Evolutionary conservation across 2,888 invertebrate species (phyloP), one percentile per base, ranked within the genome.

Genomic region (Phortica magna): DNA sequence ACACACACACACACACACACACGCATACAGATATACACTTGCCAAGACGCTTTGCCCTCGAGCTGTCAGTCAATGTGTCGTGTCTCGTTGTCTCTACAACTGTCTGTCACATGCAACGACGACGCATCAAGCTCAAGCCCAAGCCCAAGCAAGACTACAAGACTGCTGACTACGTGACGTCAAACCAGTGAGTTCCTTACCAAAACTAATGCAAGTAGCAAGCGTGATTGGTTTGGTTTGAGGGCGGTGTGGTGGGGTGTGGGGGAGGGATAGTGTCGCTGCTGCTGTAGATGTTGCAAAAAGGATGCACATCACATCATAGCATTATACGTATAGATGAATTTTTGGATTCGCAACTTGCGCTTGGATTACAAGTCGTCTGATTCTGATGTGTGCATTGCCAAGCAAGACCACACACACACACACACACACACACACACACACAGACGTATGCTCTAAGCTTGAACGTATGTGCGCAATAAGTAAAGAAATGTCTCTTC

Each of bases 41-140:
- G 12, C 9, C 7, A 59, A 17, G 12, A 9, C 10, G 14, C 64
- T 53, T 57, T 82, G 80, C 89, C 84, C 82, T 83, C 83, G 84
- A 84, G 82, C 84, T 89, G 89, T 90, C 89, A 90, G 89, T 89
- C 89, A 90, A 85, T 89, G 84, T 86, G 89, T 89, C 87, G 87
- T 87, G 89, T 87, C 89, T 87, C 85, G 86, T 83, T 89, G 89
- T 88, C 87, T 88, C 85, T 90, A 87, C 86, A 88, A 85, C 87
- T 89, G 87, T 88, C 88, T 89, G 90, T 91, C 91, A 91, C 84
- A 88, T 85, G 86, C 90, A 90, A 84, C 14, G 65, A 31, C 61
- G 43, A n/a, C 68, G 68, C 68, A 68, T 68, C 70, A 71, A 48
- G 10, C 9, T 48, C 4, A 48, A 48, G 48, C 48, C 43, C 70